These are phyloP conservation scores for Cybosia mesomella DNA, from an alignment of 2,888 invertebrate genomes.

Conservation along the genomic window DNA sequence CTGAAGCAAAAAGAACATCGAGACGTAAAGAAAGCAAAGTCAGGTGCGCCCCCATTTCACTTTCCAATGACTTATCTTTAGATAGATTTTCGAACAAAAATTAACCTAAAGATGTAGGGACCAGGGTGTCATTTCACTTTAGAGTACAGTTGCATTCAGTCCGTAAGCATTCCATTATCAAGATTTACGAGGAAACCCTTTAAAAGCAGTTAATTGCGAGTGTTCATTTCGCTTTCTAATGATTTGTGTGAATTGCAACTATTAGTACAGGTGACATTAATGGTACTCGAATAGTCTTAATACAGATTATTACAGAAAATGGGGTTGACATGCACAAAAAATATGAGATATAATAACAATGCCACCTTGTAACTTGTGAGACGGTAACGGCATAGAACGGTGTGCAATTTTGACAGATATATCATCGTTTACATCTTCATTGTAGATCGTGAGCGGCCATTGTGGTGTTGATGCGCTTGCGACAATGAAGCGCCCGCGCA, in stretches of 20 bases:
- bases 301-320: slow-evolving; percentile 13
- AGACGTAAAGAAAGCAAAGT: slow-evolving; percentile 84
- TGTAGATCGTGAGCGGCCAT: slow-evolving; percentile 66
- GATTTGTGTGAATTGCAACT: slow-evolving; percentile 62
- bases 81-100: slow-evolving; percentile 54
- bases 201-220: slow-evolving; percentile 78
- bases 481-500: slow-evolving; percentile 58
- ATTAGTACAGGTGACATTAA: slow-evolving; percentile 26
- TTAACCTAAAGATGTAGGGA: slow-evolving; percentile 55
- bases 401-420: slow-evolving; percentile 40
- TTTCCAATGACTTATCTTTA: slow-evolving; percentile 82
- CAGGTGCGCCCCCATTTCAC: slow-evolving; percentile 86
- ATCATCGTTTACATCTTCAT: slow-evolving; percentile 65
- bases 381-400: slow-evolving; percentile 23
- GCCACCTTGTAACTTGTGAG: slow-evolving; percentile 27
- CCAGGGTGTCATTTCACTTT: slow-evolving; percentile 54
- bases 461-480: slow-evolving; percentile 61
- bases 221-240: slow-evolving; percentile 74
- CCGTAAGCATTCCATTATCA: slow-evolving; percentile 77
- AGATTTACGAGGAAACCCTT: slow-evolving; percentile 83
- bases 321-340: not conserved
- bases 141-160: slow-evolving; percentile 48
- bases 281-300: slow-evolving; percentile 17
- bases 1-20: slow-evolving; percentile 84
- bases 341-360: slow-evolving; percentile 17